Conservation (phyloP, 2,113 vertebrate genomes). For the Entomyzon cyanotis region DNA sequence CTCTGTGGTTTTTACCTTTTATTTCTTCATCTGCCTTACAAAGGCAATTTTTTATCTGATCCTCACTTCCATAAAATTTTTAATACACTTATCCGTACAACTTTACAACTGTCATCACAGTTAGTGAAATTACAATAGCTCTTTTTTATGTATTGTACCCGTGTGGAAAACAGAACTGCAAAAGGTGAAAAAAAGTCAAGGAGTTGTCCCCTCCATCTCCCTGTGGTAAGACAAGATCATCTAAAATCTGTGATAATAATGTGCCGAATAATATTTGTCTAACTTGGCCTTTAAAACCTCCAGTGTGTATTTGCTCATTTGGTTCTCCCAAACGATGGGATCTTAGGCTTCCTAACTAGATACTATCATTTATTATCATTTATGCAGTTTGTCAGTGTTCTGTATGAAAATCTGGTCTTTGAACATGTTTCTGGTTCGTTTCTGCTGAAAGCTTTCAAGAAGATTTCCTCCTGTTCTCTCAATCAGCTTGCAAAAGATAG, state of each 20-base stretch:
- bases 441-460: neutral
- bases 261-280: neutral
- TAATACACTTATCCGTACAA: neutral
- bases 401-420: neutral
- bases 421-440: neutral
- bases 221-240: neutral
- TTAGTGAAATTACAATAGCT: neutral
- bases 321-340: rapidly evolving
- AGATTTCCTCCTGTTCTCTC: neutral
- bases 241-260: neutral
- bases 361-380: neutral
- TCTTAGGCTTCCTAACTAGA: neutral
- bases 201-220: neutral
- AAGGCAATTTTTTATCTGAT: neutral
- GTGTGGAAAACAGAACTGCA: neutral
- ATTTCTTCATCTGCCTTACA: neutral
- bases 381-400: neutral
- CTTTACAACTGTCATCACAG: neutral
- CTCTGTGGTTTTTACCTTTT: neutral
- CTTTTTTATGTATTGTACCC: neutral
- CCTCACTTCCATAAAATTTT: neutral
- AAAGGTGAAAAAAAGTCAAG: neutral
- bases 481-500: neutral
- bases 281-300: neutral
- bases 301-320: neutral